Percentiles rank a stretch among this genome's conserved stretches.
phyloP scores from a whole-genome alignment of 2,797 vertebrate genomes.

The Hydrophis major region DNA sequence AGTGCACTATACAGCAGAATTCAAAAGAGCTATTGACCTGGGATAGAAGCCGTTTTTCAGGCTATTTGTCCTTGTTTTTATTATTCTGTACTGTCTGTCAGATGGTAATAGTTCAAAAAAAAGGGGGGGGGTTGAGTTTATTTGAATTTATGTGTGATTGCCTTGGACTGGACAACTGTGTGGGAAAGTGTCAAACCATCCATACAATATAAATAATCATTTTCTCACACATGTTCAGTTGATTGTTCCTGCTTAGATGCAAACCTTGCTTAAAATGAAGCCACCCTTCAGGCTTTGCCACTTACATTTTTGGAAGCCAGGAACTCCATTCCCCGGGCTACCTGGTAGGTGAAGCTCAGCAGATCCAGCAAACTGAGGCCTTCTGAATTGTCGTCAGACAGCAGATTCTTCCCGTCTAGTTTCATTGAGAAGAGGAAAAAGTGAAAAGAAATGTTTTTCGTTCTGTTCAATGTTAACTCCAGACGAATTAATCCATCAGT shows the following conservation, averaged over 20 bases:
- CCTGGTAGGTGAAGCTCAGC: constrained; percentile 96
- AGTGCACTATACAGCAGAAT: too few species aligned
- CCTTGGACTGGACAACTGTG: not conserved
- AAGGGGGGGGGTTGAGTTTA: too few species aligned
- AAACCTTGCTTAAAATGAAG: not conserved
- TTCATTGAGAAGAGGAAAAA: constrained; percentile 66
- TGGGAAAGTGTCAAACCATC: not conserved
- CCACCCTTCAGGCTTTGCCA: constrained; percentile 22
- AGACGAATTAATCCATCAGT: not conserved
- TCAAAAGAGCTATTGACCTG: too few species aligned
- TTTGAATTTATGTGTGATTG: not conserved
- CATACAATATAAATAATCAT: not conserved
- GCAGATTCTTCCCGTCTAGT: constrained; percentile 83
- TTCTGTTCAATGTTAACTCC: not conserved
- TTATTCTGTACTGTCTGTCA: too few species aligned
- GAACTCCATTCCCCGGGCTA: constrained; percentile 97
- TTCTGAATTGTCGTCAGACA: constrained; percentile 85
- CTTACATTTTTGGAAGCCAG: constrained; percentile 97
- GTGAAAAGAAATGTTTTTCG: not conserved
- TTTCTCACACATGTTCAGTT: not conserved
- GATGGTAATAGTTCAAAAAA: too few species aligned
- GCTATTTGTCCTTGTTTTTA: too few species aligned
- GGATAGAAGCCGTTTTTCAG: too few species aligned
- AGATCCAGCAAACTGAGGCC: constrained; percentile 90
- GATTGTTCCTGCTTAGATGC: not conserved